Base-by-base conservation (phyloP, 2,888 invertebrate species). In the Anagyrus pseudococci region DNA sequence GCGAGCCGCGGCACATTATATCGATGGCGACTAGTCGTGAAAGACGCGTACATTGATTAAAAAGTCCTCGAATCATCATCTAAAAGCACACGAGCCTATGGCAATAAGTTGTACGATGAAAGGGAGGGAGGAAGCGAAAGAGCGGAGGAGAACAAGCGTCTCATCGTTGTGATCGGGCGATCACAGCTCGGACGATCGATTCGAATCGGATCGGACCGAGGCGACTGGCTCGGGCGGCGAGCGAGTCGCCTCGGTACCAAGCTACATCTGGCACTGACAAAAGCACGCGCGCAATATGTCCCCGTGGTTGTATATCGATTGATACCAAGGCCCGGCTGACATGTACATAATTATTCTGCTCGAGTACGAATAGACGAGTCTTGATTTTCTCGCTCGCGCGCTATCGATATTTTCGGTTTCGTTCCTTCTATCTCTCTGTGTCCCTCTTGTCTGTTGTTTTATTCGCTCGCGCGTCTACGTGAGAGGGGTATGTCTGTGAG, bases 291-390 rank as follows among this genome's bases (percentile, higher is more conserved):
- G 48, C 17, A 13, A 3, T 23, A 2, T 37, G 22, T 13, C 20
- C 29, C 54, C 43, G 29, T 57, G 41, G 44, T 46, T 33, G 20
- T 53, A 29, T 23, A 54, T 54, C 54, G 40, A 33, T 61, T 52
- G 54, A 66, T 66, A 66, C 58, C 58, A 62, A 58, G 66, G 56
- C 66, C 62, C 53, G 58, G 58, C 44, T 66, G n/a, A 66, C 43
- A 56, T 65, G 52, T 60, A 60, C 60, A 61, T 50, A 50, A 47
- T n/a, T n/a, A n/a, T 54, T 65, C 52, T 50, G 47, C 56, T 50
- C 53, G 58, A 26, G 52, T 64, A 60, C 33, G 37, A 52, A 48
- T 48, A 56, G 19, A 33, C 50, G 41, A 29, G 19, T 59, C 22
- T 25, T 25, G 25, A 37, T 19, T 48, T 43, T 47, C 50, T 20